Evolutionary conservation across 1,140 invertebrate species (phyloP).

Genomic region (Frieseomelitta varia): DNA sequence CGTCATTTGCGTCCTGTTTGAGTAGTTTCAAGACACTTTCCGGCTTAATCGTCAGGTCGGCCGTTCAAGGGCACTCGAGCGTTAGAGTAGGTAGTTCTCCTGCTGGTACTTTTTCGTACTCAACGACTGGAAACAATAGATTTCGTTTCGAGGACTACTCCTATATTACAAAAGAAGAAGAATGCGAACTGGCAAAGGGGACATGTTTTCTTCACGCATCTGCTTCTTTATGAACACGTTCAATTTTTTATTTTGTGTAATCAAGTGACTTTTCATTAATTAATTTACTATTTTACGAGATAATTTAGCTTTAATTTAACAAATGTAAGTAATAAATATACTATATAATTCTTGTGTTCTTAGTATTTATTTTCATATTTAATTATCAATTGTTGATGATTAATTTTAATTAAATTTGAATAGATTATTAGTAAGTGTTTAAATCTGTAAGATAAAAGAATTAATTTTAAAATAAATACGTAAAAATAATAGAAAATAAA

Average conservation of each 20-base stretch:
- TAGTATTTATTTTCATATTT: too few relatives aligned
- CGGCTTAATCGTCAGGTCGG: conserved; percentile 64
- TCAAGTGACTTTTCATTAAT: neutral
- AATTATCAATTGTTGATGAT: too few relatives aligned
- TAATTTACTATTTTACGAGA: neutral
- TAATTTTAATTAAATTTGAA: too few relatives aligned
- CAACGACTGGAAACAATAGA: conserved; percentile 74
- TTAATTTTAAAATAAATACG: too few relatives aligned
- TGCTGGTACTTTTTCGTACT: conserved; percentile 53
- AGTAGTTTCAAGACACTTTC: conserved; percentile 62
- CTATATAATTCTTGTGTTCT: too few relatives aligned
- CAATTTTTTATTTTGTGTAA: neutral
- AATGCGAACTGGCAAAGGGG: conserved; percentile 21
- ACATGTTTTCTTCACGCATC: conserved; percentile 46
- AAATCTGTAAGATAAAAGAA: too few relatives aligned
- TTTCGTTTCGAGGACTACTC: conserved; percentile 56
- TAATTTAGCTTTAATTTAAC: neutral
- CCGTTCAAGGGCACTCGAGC: conserved; percentile 58
- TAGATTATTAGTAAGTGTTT: too few relatives aligned
- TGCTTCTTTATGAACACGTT: neutral
- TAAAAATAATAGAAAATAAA: too few relatives aligned
- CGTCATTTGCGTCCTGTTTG: conserved; percentile 54
- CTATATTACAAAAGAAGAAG: conserved; percentile 22
- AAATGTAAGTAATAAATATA: neutral
- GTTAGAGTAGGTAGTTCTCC: conserved; percentile 57